phyloP scores from a whole-genome alignment of 1,140 invertebrate genomes.

The Argopecten irradians region DNA sequence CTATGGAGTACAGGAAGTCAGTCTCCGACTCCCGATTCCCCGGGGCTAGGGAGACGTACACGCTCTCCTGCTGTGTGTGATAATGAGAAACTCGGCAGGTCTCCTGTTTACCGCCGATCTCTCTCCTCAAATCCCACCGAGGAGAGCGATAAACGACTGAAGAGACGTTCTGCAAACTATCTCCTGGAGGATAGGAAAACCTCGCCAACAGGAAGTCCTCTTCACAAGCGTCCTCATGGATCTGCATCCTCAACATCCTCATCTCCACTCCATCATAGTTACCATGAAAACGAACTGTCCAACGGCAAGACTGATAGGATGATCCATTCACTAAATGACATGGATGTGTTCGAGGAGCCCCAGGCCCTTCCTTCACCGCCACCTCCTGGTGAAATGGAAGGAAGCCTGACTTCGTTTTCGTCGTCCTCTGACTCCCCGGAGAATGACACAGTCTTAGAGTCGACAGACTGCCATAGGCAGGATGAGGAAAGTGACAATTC shows the following conservation, averaged over 20 bases:
- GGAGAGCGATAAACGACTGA: conserved; percentile 56
- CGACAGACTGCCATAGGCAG: conserved; percentile 27
- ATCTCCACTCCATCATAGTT: conserved; percentile 29
- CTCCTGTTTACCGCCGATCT: conserved; percentile 50
- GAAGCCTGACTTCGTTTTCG: not conserved
- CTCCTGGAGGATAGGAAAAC: conserved; percentile 49
- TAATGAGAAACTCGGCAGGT: conserved; percentile 45
- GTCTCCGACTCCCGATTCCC: conserved; percentile 54
- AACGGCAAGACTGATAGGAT: conserved; percentile 36
- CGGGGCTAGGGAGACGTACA: conserved; percentile 30
- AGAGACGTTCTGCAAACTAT: conserved; percentile 57
- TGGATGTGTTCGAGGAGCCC: conserved; percentile 49
- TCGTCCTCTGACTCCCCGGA: conserved; percentile 26
- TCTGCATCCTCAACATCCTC: conserved; percentile 39
- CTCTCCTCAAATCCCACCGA: conserved; percentile 56
- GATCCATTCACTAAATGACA: conserved; percentile 48
- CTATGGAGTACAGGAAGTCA: conserved; percentile 62
- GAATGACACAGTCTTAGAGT: conserved; percentile 16
- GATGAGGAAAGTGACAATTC: not conserved
- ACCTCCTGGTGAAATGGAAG: conserved; percentile 34
- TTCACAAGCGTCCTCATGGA: conserved; percentile 15
- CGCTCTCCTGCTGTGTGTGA: conserved; percentile 51
- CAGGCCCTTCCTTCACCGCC: conserved; percentile 40
- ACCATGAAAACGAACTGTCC: not conserved
- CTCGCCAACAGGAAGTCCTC: conserved; percentile 44